A percentile compares a stretch with the other conserved stretches of the same genome.
These are phyloP conservation scores for Chrysolina americana DNA, from an alignment of 2,888 invertebrate genomes.

Conservation along the genomic window DNA sequence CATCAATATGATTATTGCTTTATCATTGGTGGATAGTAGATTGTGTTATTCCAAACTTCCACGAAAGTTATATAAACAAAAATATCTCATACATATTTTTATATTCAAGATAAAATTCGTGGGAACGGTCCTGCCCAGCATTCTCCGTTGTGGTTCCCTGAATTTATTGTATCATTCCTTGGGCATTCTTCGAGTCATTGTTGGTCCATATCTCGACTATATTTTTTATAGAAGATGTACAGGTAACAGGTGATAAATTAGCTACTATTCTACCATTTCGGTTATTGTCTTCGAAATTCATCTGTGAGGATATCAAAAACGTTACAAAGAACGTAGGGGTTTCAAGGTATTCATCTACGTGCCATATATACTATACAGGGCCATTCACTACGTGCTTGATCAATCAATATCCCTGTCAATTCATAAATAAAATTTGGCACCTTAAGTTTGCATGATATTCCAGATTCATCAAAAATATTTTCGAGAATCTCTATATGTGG, in stretches of 20 bases:
- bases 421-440: too few species aligned
- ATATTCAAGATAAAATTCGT: background rate
- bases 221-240: conserved; percentile 47
- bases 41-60: too few species aligned
- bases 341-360: background rate
- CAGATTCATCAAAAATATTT: too few species aligned
- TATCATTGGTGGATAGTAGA: too few species aligned
- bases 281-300: conserved; percentile 13
- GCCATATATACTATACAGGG: too few species aligned
- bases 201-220: conserved; percentile 49
- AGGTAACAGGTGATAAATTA: conserved; percentile 51
- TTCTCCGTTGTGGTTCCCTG: conserved; percentile 53
- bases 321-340: background rate
- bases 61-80: too few species aligned
- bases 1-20: too few species aligned
- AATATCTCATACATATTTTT: too few species aligned
- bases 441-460: too few species aligned
- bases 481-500: too few species aligned
- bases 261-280: conserved; percentile 33
- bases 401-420: too few species aligned
- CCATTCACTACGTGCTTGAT: background rate
- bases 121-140: conserved; percentile 33
- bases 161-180: conserved; percentile 60
- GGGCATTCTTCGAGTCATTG: conserved; percentile 54
- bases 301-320: conserved; percentile 1